Evolutionary conservation across 2,113 vertebrate genomes (phyloP).

Genomic region (Elaphurus davidianus): DNA sequence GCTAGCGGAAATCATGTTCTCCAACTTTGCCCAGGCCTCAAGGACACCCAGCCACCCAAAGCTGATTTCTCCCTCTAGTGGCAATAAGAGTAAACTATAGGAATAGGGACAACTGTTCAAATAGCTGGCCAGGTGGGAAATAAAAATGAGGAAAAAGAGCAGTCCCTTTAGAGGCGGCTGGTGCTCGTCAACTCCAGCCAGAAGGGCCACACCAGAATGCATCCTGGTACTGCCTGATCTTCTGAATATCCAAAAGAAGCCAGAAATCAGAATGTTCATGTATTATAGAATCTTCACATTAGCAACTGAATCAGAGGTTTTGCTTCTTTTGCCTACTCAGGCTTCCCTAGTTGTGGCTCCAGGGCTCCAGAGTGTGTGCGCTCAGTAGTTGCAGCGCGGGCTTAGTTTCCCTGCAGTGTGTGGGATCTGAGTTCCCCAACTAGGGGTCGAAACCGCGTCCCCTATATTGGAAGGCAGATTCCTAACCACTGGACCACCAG

Average conservation of each 20-base stretch:
- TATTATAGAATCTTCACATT: not conserved
- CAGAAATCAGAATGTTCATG: not conserved
- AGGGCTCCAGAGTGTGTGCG: not conserved
- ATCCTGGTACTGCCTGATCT: not conserved
- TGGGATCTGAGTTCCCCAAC: not conserved
- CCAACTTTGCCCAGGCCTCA: not conserved
- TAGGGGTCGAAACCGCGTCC: not conserved
- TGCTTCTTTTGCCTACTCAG: not conserved
- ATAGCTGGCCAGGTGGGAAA: not conserved
- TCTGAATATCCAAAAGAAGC: not conserved
- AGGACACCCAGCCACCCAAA: not conserved
- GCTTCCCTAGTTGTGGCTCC: not conserved
- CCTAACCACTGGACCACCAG: not conserved
- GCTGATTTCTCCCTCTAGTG: slow-evolving; percentile 30
- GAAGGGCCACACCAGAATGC: not conserved
- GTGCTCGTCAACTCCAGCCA: not conserved
- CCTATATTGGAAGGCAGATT: not conserved
- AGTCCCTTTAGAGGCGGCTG: not conserved
- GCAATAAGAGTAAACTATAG: not conserved
- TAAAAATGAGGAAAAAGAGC: not conserved
- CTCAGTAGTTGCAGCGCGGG: not conserved
- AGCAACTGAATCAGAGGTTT: not conserved
- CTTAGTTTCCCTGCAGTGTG: no score
- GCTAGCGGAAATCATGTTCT: not conserved
- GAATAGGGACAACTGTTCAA: not conserved